Evolutionary conservation across 2,113 vertebrate genomes (phyloP), one percentile per base, ranked within the genome.

Genomic region (Tragelaphus scriptus): DNA sequence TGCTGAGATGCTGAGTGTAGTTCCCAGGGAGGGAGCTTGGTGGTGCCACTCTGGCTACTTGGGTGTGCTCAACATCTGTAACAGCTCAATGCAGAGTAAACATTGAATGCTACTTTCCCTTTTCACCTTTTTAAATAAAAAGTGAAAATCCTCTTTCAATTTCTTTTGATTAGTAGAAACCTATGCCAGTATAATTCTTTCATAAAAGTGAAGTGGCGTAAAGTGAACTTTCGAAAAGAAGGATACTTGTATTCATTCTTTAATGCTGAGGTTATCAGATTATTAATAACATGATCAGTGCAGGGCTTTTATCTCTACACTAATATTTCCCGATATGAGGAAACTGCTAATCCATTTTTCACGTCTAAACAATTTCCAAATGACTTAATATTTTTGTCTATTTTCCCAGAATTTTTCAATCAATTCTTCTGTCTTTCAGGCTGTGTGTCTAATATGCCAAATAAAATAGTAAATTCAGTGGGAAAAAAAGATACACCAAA

Each of bases 331-430:
- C 63, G 82, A 89, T 93, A 79, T 16, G 6, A 95, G 28, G 30
- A 88, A 86, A 56, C 61, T 94, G 93, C 56, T 81, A 65, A 61
- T 61, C 30, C 23, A 75, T 87, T 97, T 92, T 93, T 95, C 47
- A 85, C 56, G 3, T 93, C 51, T 92, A 94, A 80, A 96, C 90
- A 84, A 93, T 88, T 82, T 97, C 58, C 23, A 56, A 91, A 81
- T 90, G 71, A 90, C 58, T 91, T 85, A 93, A 58, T 61, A 51
- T 89, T 97, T 97, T 96, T 91, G 79, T 95, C 97, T 97, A 75
- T 88, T 86, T 85, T 97, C 82, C 56, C 56, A 96, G 79, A 93
- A 95, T 97, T 96, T 95, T 40, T 49, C 28, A 91, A 82, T 86
- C 51, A 80, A 17, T 93, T 95, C 61, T 55, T 63, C 25, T 87